Conservation (phyloP, 1,140 invertebrate species). For the Drosophila virilis region DNA sequence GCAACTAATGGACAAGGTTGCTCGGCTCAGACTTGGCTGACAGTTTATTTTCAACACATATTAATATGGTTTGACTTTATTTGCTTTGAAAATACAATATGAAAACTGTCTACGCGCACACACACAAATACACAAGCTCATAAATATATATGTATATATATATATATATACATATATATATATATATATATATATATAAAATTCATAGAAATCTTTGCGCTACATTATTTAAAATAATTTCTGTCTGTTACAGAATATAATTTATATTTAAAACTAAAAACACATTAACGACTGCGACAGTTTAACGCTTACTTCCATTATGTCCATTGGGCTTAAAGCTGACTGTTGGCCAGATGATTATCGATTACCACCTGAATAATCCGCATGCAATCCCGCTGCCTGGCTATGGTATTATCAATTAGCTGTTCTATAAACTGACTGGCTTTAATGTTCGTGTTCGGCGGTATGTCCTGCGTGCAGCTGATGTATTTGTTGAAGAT, state of each 20-base stretch:
- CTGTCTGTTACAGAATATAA: conserved; percentile 1
- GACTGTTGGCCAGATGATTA: conserved; percentile 72
- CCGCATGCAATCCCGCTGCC: conserved; percentile 75
- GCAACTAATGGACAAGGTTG: conserved; percentile 55
- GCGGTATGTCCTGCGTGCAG: conserved; percentile 80
- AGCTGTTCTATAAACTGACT: conserved; percentile 79
- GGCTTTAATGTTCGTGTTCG: conserved; percentile 72
- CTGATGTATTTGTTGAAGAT: conserved; percentile 82
- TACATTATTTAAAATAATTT: conserved; percentile 38
- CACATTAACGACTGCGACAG: conserved; percentile 9
- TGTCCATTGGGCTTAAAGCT: conserved; percentile 49
- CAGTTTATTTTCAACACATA: conserved; percentile 44
- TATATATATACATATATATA: conserved; percentile 21
- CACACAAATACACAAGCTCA: conserved; percentile 28
- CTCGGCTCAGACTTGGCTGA: conserved; percentile 30
- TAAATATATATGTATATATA: conserved; percentile 29
- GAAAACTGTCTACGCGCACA: conserved; percentile 37
- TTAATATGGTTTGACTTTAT: conserved; percentile 46
- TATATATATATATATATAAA: conserved; percentile 37
- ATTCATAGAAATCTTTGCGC: conserved; percentile 31
- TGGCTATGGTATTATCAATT: conserved; percentile 75
- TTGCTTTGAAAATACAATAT: conserved; percentile 48
- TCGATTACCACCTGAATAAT: conserved; percentile 79
- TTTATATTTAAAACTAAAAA: conserved; percentile 36
- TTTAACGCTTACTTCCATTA: neutral